Conservation (phyloP, 2,797 vertebrate species). For the Propithecus deckenii region DNA sequence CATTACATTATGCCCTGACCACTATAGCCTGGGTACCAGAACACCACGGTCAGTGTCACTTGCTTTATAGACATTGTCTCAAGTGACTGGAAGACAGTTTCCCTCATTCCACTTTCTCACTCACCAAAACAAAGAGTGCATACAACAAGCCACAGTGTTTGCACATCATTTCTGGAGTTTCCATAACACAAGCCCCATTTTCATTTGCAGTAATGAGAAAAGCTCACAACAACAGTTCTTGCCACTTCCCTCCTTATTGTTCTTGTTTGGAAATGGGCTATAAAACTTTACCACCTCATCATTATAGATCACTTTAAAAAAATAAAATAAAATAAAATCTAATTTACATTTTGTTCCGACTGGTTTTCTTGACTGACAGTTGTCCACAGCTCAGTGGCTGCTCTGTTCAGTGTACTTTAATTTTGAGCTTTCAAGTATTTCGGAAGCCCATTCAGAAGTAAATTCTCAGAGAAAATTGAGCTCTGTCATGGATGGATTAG, state of each 20-base stretch:
- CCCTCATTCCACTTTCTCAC: conserved; percentile 16
- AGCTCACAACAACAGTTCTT: conserved; percentile 67
- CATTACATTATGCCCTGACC: too few relatives aligned
- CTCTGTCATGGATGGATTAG: conserved; percentile 99
- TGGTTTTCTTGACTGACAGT: conserved; percentile 89
- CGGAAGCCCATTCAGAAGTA: conserved; percentile 91
- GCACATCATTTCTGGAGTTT: conserved; percentile 65
- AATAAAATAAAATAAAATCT: conserved; percentile 85
- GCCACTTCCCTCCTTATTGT: conserved; percentile 76
- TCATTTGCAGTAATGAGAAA: conserved; percentile 81
- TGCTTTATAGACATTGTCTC: background rate
- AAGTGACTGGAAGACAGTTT: background rate
- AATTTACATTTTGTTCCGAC: conserved; percentile 88
- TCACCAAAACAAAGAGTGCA: conserved; percentile 33
- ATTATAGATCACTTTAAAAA: conserved; percentile 83
- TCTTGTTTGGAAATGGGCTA: conserved; percentile 82
- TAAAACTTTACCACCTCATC: conserved; percentile 83
- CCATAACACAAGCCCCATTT: conserved; percentile 40
- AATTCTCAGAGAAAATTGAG: conserved; percentile 99
- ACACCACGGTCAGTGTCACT: background rate
- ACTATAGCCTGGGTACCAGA: background rate
- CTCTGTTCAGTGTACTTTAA: conserved; percentile 90
- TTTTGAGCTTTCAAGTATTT: conserved; percentile 90
- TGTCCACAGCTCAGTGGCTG: conserved; percentile 85
- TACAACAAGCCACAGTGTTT: conserved; percentile 49